Evolutionary conservation across 2,888 invertebrate genomes (phyloP), one percentile per base, ranked within the genome.

Genomic region (Tryphoninae sp.): DNA sequence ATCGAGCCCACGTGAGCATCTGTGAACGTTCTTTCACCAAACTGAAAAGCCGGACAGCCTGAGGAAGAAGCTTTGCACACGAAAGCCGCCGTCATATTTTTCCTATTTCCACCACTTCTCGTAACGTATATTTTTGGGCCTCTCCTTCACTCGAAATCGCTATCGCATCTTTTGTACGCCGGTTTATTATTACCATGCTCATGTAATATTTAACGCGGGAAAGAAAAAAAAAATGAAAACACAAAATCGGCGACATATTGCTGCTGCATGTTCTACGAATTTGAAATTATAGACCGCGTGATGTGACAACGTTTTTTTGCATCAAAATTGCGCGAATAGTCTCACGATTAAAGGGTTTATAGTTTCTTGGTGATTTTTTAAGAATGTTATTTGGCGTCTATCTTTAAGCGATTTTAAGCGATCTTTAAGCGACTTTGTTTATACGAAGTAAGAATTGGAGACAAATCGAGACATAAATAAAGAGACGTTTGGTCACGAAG

Each of bases 191-290:
- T 87, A 81, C 80, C 84, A 19, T 64, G 77, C 86, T 88, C 86
- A 88, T 89, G 85, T 65, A 88, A 88, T 89, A 88, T 89, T 86
- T 78, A 88, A 84, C 79, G 79, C 59, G n/a, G n/a, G n/a, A n/a
- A 9, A 49, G 23, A 49, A 26, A 40, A 77, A 67, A 26, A 78
- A 72, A 62, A 51, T 53, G 19, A 45, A 3, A 49, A 26, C 22
- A 23, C 9, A 42, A 19, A 51, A 73, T 69, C 71, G 51, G 59
- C 58, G 65, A 53, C 49, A 33, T 53, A 67, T 78, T 19, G 51
- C 55, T 73, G 61, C 45, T 67, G 62, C 61, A 61, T 40, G 59
- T 40, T 49, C 16, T 8, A 22, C 16, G 23, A 9, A 62, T 62
- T 13, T 6, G 6, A n/a, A 16, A 2, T 9, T 26, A 23, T 26